Conservation (phyloP, 2,797 vertebrate genomes). For the Chrysocyon brachyurus region DNA sequence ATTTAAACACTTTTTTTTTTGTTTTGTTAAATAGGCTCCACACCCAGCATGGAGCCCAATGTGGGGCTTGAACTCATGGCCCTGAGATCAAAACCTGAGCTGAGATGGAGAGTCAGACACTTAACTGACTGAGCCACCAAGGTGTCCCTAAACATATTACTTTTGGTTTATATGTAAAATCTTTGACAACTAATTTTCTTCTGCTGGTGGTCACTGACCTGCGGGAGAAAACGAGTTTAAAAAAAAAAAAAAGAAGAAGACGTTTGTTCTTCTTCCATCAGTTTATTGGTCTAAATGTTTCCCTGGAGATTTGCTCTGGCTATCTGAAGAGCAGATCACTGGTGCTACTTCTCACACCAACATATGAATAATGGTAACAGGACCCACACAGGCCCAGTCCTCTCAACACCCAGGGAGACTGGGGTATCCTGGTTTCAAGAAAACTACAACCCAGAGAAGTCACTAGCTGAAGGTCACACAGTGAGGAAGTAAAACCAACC, state of each 20-base stretch:
- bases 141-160: not conserved
- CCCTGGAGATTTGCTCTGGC: not conserved
- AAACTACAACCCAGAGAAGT: not conserved
- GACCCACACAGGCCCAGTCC: not conserved
- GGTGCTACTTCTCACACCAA: not conserved
- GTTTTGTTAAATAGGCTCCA: not conserved
- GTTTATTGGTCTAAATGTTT: not conserved
- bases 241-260: not conserved
- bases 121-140: not conserved
- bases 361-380: not conserved
- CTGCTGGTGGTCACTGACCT: not conserved
- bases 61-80: not conserved
- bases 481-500: not conserved
- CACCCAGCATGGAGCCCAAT: not conserved
- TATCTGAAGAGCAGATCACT: not conserved
- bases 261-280: not conserved
- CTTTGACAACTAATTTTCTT: constrained; percentile 8
- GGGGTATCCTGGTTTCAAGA: not conserved
- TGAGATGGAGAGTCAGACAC: not conserved
- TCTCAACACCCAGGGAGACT: not conserved
- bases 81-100: not conserved
- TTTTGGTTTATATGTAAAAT: constrained; percentile 51
- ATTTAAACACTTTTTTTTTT: constrained; percentile 26
- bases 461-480: constrained; percentile 4
- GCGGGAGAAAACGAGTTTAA: not conserved